A percentile compares a stretch with the other conserved stretches of the same genome.
Evolutionary conservation across 2,113 vertebrate species (phyloP).

Genomic region (Oreochromis niloticus): DNA sequence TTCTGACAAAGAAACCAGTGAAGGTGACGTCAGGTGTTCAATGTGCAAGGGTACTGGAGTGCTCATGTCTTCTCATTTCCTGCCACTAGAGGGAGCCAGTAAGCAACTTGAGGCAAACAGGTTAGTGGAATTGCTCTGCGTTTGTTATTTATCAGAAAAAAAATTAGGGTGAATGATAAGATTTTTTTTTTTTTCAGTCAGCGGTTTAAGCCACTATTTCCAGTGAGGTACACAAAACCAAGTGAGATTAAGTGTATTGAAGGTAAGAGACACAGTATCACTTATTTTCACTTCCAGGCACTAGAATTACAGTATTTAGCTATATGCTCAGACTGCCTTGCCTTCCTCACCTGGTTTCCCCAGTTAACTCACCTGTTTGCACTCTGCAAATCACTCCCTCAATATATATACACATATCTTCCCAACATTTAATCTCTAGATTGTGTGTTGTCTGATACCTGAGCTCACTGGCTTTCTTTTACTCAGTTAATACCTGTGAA

Average conservation of each 20-base stretch:
- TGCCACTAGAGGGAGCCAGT: conserved; percentile 28
- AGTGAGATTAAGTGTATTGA: neutral
- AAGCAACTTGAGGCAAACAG: neutral
- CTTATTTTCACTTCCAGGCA: neutral
- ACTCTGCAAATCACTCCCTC: neutral
- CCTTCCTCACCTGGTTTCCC: neutral
- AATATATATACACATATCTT: neutral
- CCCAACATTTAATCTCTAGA: neutral
- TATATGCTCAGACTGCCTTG: neutral
- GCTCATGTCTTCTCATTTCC: neutral
- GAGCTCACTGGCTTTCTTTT: neutral
- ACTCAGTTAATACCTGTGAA: neutral
- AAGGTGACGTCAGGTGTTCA: neutral
- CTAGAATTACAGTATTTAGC: neutral
- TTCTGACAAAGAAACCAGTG: neutral
- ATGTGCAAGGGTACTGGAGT: neutral
- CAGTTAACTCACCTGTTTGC: neutral
- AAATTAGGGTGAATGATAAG: neutral
- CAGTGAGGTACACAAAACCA: neutral
- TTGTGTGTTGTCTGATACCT: neutral
- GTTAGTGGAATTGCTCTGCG: neutral
- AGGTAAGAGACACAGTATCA: neutral
- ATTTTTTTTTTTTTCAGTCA: neutral
- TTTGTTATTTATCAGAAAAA: neutral
- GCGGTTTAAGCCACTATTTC: neutral